phyloP scores from a whole-genome alignment of 2,888 invertebrate genomes.

The Cheilosia vernalis region DNA sequence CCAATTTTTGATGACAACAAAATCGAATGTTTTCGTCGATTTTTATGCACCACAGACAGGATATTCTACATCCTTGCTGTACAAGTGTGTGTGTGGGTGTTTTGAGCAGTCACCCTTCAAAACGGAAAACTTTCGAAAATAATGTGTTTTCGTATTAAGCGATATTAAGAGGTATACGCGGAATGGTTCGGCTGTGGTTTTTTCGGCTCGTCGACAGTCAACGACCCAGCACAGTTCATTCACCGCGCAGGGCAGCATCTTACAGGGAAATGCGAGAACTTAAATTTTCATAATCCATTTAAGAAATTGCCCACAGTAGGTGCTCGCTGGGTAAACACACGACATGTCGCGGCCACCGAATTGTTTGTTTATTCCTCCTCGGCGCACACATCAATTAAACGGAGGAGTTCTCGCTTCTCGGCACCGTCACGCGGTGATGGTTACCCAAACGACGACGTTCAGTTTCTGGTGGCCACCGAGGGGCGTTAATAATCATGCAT shows the following conservation, averaged over 20 bases:
- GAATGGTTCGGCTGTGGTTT: not conserved
- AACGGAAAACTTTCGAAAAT: conserved; percentile 36
- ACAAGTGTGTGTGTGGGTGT: not conserved
- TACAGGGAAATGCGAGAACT: not conserved
- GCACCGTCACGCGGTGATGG: conserved; percentile 28
- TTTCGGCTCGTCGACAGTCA: conserved; percentile 9
- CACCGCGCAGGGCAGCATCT: conserved; percentile 4
- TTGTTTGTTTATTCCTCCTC: conserved; percentile 61
- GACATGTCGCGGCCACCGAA: conserved; percentile 28
- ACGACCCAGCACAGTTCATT: conserved; percentile 47
- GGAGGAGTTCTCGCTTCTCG: not conserved
- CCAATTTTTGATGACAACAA: conserved; percentile 57
- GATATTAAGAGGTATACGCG: conserved; percentile 1
- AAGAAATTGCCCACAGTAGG: conserved; percentile 13
- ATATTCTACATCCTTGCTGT: conserved; percentile 5
- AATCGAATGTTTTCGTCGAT: conserved; percentile 43
- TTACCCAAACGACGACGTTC: not conserved
- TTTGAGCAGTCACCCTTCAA: conserved; percentile 7
- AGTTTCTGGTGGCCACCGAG: conserved; percentile 13
- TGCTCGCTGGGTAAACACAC: conserved; percentile 31
- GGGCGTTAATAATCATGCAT: conserved; percentile 60
- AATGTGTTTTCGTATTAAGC: conserved; percentile 55
- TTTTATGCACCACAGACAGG: conserved; percentile 50
- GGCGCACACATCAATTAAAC: conserved; percentile 56
- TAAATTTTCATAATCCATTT: conserved; percentile 34